Conservation (phyloP, 2,797 vertebrate genomes). For the Poeciliopsis infans region DNA sequence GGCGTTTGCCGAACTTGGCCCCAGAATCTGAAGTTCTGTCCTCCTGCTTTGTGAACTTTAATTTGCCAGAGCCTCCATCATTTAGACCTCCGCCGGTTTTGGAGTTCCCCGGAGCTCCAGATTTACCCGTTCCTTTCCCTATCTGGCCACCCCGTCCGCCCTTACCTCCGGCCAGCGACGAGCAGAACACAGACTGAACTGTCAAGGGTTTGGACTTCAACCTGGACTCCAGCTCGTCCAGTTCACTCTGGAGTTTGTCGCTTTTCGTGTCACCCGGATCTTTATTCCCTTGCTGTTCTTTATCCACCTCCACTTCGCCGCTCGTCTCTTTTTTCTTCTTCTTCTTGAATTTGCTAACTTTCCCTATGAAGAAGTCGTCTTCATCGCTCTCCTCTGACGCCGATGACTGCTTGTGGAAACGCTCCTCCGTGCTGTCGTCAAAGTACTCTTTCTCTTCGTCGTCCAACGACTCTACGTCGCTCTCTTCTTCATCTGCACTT, state of each 20-base stretch:
- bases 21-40: constrained; percentile 25
- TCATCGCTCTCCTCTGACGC: constrained; percentile 87
- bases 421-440: constrained; percentile 97
- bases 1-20: constrained; percentile 23
- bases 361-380: constrained; percentile 93
- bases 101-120: constrained; percentile 31
- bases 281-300: constrained; percentile 30
- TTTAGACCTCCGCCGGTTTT: constrained; percentile 3
- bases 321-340: constrained; percentile 53
- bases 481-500: constrained; percentile 43
- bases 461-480: constrained; percentile 75
- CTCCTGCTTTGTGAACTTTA: constrained; percentile 54
- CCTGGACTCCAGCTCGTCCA: constrained; percentile 62
- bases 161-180: constrained; percentile 76
- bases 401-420: constrained; percentile 91
- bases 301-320: constrained; percentile 10
- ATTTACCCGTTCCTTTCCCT: constrained; percentile 44
- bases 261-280: constrained; percentile 8
- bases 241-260: constrained; percentile 41
- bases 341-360: constrained; percentile 89
- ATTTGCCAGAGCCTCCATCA: constrained; percentile 39
- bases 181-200: constrained; percentile 87
- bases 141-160: constrained; percentile 41
- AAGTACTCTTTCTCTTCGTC: constrained; percentile 88
- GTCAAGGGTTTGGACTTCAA: constrained; percentile 62